Evolutionary conservation across 2,113 vertebrate species (phyloP).

Genomic region (Otus sunia): DNA sequence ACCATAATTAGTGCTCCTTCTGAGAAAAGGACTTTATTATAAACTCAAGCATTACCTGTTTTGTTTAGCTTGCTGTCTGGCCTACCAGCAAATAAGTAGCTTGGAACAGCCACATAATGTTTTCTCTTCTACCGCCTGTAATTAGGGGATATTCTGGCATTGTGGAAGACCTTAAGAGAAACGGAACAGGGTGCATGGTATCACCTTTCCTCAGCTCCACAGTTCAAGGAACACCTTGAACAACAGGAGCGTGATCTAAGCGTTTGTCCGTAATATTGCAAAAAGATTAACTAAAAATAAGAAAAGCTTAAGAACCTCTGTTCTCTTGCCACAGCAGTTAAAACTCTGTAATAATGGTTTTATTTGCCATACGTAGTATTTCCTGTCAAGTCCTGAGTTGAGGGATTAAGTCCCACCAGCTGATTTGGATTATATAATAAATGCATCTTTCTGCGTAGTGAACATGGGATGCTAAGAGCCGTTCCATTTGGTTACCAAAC

Average conservation of each 20-base stretch:
- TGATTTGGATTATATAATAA: background rate
- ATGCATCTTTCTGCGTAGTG: background rate
- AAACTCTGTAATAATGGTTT: background rate
- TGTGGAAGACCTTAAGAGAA: background rate
- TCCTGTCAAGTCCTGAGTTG: background rate
- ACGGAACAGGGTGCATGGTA: background rate
- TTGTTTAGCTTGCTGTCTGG: conserved; percentile 23
- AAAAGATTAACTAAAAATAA: background rate
- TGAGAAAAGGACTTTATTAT: background rate
- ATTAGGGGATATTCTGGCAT: conserved; percentile 12
- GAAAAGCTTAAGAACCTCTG: background rate
- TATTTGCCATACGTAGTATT: background rate
- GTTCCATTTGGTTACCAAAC: background rate
- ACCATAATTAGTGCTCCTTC: background rate
- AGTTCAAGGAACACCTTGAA: background rate
- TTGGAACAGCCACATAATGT: background rate
- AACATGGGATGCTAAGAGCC: background rate
- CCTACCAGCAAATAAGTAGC: background rate
- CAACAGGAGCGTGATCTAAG: background rate
- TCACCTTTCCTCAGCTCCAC: background rate
- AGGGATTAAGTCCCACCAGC: background rate
- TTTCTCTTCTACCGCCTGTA: background rate
- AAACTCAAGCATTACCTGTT: conserved; percentile 13
- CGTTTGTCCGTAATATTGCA: background rate
- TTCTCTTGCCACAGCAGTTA: background rate